A percentile compares a stretch with the other conserved stretches of the same genome.
These are phyloP conservation scores for Eubasilissa splendida DNA, from an alignment of 2,888 invertebrate species.

Conservation along the genomic window DNA sequence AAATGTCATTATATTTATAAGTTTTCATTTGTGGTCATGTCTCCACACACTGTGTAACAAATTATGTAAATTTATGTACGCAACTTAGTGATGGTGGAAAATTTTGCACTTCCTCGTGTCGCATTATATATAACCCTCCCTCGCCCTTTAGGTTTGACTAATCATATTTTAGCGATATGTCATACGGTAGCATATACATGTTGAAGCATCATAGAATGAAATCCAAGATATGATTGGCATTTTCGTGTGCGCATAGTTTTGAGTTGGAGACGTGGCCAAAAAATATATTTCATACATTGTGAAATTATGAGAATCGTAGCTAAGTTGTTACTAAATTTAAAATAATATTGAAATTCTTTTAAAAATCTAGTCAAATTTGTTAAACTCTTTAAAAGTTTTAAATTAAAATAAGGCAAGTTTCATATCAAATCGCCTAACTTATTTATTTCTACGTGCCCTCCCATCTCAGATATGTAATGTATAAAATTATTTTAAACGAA, in stretches of 20 bases:
- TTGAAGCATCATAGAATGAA: too few relatives aligned
- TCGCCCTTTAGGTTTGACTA: too few relatives aligned
- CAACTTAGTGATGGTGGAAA: too few relatives aligned
- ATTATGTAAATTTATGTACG: too few relatives aligned
- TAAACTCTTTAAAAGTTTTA: slow-evolving; percentile 15
- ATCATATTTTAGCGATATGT: too few relatives aligned
- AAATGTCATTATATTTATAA: slow-evolving; percentile 13
- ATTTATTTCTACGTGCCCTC: not conserved
- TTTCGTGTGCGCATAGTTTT: too few relatives aligned
- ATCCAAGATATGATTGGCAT: too few relatives aligned
- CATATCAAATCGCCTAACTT: not conserved
- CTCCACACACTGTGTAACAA: too few relatives aligned
- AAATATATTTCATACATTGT: slow-evolving; percentile 13
- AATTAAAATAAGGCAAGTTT: not conserved
- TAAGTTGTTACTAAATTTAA: slow-evolving; percentile 25
- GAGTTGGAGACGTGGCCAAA: not conserved
- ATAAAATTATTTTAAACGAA: not conserved
- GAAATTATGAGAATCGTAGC: slow-evolving; percentile 7
- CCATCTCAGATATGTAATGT: not conserved
- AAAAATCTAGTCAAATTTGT: slow-evolving; percentile 40
- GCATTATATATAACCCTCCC: too few relatives aligned
- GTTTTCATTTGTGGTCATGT: not conserved
- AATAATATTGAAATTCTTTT: slow-evolving; percentile 28
- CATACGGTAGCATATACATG: too few relatives aligned
- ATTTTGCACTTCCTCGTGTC: too few relatives aligned